Base-by-base conservation (phyloP, 2,797 vertebrate species). In the Coregonus sp. region DNA sequence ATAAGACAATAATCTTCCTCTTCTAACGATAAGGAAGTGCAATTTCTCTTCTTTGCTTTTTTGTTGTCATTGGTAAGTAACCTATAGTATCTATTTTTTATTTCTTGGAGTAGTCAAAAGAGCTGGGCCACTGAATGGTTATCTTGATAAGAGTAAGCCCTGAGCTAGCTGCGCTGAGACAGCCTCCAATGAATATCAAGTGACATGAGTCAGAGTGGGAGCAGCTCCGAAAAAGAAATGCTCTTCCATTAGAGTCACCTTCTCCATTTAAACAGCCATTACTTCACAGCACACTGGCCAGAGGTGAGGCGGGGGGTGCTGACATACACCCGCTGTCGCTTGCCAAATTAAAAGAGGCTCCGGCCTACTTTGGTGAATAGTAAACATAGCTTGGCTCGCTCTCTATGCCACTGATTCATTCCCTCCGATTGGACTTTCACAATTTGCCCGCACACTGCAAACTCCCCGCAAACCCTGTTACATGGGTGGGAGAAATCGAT, bases 121-220 rank as follows among this genome's bases (percentile, higher is more conserved):
- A 67, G 47, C 51, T n/a, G 67, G 52, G 75, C 74, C 63, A 69
- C 73, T 78, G 76, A 83, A 79, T 82, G 75, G 70, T 79, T 76
- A 82, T 86, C 83, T 84, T 84, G 88, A 88, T 88, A 85, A 87
- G 84, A 80, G 63, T 71, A 72, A 80, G 79, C 79, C 77, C 75
- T 70, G 75, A 81, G 85, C 79, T 76, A 79, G 75, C 75, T 75
- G 78, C 81, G 52, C 79, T 65, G 61, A 76, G 84, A 86, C 79
- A 85, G 77, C 80, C 79, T 87, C 86, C 79, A 83, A 86, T 85
- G 84, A 84, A 88, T 88, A 88, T 86, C 84, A 87, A 88, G 85
- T 87, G 86, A 86, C 83, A 80, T 37, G 68, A 90, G 84, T 80
- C 81, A 69, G 80, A 78, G 82, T 63, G 70, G 72, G 40, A 50